Base-by-base conservation (phyloP, 2,888 invertebrate genomes). In the Operophtera brumata region DNA sequence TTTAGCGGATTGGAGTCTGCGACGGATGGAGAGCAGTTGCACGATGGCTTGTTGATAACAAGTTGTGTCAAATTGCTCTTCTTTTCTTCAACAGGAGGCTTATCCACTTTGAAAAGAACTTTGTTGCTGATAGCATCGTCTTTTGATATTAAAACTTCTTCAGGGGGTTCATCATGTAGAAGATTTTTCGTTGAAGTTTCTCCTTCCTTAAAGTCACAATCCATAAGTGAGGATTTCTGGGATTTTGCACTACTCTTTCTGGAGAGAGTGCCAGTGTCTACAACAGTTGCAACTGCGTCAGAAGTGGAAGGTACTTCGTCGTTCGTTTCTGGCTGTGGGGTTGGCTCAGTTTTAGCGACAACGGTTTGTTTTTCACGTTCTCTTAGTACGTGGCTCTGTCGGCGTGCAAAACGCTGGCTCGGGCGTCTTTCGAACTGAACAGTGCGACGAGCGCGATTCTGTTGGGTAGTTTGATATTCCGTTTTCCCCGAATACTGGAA, bases 371-470 rank as follows among this genome's bases (percentile, higher is more conserved):
- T 93, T 71, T 96, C 95, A 47, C 95, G 91, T 81, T 97, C 96
- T 34, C 96, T 89, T 45, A 96, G 79, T 25, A 97, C 94, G 78
- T 97, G 97, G 58, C 96, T 97, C 78, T 97, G 97, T 51, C 99
- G 92, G 49, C 97, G 92, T 30, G 98, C 98, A 80, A 97, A 99
- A 60, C 99, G 91, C 84, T 99, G 99, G 86, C 98, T 98, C 0
- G 99, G 99, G 47, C 98, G 93, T 57, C 99, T 92, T 85, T 99
- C 99, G 82, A 99, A 97, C 78, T 98, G 97, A 6, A 98, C 98
- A 1, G 97, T 97, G 48, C 98, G 93, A 40, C 98, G 91, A 0
- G 97, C 97, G 61, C 96, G 92, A 84, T 96, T 97, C 74, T 96
- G 94, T 74, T 96, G 96, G 7, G 98, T 96, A 25, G 97, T 96